Base-by-base conservation (phyloP, 2,113 vertebrate genomes). In the Charina bottae region DNA sequence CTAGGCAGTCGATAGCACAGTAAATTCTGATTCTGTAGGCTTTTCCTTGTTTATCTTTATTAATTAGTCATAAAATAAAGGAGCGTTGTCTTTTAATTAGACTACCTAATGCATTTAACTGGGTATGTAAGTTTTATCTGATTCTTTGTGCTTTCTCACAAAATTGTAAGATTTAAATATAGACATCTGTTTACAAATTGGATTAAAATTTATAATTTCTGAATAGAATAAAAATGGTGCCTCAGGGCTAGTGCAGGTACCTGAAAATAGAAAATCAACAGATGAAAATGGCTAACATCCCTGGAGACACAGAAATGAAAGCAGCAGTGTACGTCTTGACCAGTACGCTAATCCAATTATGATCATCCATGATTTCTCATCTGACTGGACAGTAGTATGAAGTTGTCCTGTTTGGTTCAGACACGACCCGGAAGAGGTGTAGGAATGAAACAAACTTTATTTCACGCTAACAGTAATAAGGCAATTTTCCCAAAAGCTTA, bases 11-110 rank as follows among this genome's bases (percentile, higher is more conserved):
- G 94, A 92, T 88, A 92, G 59, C 93, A 97, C 87, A 42, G 97
- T 96, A 97, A 97, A 97, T 96, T 42, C 42, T 94, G 92, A 95
- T 94, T 97, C 96, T 95, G 91, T 94, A 96, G 93, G 95, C 95
- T 97, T 95, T 94, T 85, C 87, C 94, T 19, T 96, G 83, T 97
- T 97, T 96, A 97, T 94, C 97, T 97, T 96, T 97, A 97, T 97
- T 97, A 97, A 97, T 95, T 93, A 92, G 93, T 96, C 97, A 96
- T 97, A 96, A 97, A 98, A 97, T 95, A 97, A 93, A 95, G 59
- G 42, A n/a, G 96, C 93, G 96, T 96, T 97, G 96, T 96, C 95
- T 94, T 96, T 96, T 95, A 96, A 96, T 94, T 94, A 95, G 93
- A 94, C 92, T 95, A 62, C 89, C 94, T 96, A 88, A 95, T 97